Percentiles rank a stretch among this genome's conserved stretches.
Evolutionary conservation across 2,888 invertebrate species (phyloP).

Genomic region (Polydrusus pterygomalis): DNA sequence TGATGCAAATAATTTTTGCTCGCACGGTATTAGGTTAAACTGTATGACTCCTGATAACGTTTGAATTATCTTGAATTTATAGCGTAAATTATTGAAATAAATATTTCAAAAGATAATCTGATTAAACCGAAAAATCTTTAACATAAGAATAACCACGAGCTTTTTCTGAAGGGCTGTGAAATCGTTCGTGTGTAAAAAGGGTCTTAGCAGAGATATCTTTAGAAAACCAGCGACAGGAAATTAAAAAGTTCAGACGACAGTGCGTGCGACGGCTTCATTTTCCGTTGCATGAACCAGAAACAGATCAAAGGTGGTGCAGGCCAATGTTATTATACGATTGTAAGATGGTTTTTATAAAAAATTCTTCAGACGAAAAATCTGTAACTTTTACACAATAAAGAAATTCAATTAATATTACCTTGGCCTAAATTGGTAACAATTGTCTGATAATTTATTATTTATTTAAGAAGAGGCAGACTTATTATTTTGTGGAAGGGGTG

Average conservation of each 20-base stretch:
- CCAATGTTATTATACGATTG: conserved; percentile 14
- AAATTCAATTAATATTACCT: too few species aligned
- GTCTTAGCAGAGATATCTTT: conserved; percentile 39
- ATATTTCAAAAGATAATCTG: conserved; percentile 9
- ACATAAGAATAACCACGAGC: conserved; percentile 26
- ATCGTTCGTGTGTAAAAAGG: conserved; percentile 32
- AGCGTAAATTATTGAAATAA: conserved; percentile 5
- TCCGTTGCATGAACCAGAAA: conserved; percentile 42
- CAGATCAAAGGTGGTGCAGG: conserved; percentile 43
- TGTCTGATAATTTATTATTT: too few species aligned
- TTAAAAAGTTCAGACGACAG: conserved; percentile 67
- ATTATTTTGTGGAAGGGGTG: too few species aligned
- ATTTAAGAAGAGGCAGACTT: too few species aligned
- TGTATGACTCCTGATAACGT: not conserved
- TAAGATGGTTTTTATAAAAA: conserved; percentile 12
- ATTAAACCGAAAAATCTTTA: conserved; percentile 16
- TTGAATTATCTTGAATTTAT: not conserved
- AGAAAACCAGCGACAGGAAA: conserved; percentile 64
- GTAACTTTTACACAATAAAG: too few species aligned
- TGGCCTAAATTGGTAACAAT: too few species aligned
- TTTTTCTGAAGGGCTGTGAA: conserved; percentile 16
- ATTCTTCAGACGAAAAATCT: not conserved
- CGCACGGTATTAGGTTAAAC: too few species aligned
- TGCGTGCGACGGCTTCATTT: conserved; percentile 59
- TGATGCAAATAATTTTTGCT: too few species aligned